Evolutionary conservation across 2,113 vertebrate genomes (phyloP), one percentile per base, ranked within the genome.

Genomic region (Orycteropus afer): DNA sequence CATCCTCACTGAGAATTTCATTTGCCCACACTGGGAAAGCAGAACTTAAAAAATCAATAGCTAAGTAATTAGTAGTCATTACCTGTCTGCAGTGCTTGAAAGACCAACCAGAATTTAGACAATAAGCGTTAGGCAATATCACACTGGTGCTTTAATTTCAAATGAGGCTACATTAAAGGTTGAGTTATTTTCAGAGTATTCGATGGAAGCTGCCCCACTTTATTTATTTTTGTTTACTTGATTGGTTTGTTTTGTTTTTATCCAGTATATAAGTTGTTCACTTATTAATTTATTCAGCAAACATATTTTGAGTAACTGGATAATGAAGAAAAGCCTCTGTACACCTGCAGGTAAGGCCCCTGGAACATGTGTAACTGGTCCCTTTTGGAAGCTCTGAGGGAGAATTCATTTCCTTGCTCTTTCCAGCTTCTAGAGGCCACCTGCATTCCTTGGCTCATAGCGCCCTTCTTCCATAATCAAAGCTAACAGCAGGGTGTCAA

Each of bases 41-140:
- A 90, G 88, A 63, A 49, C 45, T n/a, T 2, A 0, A 42, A 86
- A 91, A 96, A 80, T 89, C 93, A 95, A 63, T 77, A 86, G 79
- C 89, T 83, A 61, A 80, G 40, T 84, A 95, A 93, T 95, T 91
- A 80, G 89, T 51, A 89, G 63, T 93, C 74, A 86, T 95, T 90
- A 78, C 83, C 73, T 95, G 86, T 93, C 90, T 74, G 61, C 74
- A 71, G 13, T 61, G 74, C 67, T 73, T 81, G 69, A 81, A 95
- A 93, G n/a, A 76, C 74, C 47, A 94, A 92, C 11, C 65, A 25
- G 69, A 86, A 92, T 82, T 88, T 37, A 84, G 79, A 85, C 5
- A 59, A 65, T 65, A 90, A 95, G 57, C 82, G 78, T n/a, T 25
- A 57, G 85, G 65, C 69, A 69, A 86, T 74, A 95, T 92, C 47